Evolutionary conservation across 2,113 vertebrate genomes (phyloP), one percentile per base, ranked within the genome.

Genomic region (Anseranas semipalmata): DNA sequence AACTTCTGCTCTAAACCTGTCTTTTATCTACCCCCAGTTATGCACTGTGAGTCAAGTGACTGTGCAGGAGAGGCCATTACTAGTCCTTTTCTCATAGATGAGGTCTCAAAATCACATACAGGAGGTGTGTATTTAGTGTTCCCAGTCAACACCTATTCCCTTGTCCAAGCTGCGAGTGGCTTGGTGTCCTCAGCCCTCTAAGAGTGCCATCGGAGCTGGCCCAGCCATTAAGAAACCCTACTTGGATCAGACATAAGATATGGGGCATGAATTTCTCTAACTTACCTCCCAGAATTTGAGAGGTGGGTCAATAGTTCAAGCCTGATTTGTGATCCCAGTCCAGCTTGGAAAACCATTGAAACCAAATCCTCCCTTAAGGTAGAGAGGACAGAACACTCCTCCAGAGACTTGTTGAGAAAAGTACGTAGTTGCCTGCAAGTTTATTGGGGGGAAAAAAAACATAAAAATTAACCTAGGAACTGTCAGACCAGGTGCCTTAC

Each of bases 301-400:
- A 88, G 4, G 41, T 80, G 25, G 37, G 67, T 90, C 71, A 70
- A 59, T 35, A 95, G 78, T 93, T 96, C 56, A 90, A 74, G 17
- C 14, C 71, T 90, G 78, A 79, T 83, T 55, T 88, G 78, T 88
- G 55, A 86, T 90, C 75, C 50, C 37, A 91, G 67, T 13, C 32
- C 77, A 91, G 78, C 75, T 94, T 96, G 95, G 85, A 82, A 96
- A 96, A 83, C 63, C 28, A 93, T 87, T 94, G 87, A 91, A 96
- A 93, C 27, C 19, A 77, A 94, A 79, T 37, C 22, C 67, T 93
- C 59, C 59, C 59, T 74, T 87, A 85, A 67, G 71, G 74, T 15
- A 70, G 78, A 85, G 55, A 84, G 27, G 50, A 63, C 39, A 85
- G 75, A 87, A 70, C 16, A n/a, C 66, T 73, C 22, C 67, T 73